phyloP scores from a whole-genome alignment of 2,888 invertebrate species.

The Mylabris sibirica region DNA sequence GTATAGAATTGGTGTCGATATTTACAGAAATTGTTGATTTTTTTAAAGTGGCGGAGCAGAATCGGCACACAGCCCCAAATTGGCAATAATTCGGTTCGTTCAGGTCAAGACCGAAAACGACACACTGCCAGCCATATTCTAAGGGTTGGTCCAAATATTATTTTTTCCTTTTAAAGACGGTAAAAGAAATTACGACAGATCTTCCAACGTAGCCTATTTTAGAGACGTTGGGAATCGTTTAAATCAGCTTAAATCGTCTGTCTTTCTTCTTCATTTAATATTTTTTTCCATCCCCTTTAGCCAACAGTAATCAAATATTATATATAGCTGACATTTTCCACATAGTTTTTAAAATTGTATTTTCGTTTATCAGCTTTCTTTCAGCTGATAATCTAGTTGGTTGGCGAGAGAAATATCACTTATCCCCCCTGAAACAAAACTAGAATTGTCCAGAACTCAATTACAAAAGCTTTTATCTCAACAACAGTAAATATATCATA shows the following conservation, averaged over 20 bases:
- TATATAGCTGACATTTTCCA: conserved; percentile 56
- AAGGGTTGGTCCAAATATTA: conserved; percentile 47
- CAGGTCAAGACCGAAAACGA: conserved; percentile 28
- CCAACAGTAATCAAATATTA: conserved; percentile 50
- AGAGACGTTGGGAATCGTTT: conserved; percentile 47
- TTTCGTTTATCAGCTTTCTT: conserved; percentile 51
- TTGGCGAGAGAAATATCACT: conserved; percentile 30
- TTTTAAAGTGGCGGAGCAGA: conserved; percentile 5
- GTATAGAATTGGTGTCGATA: not conserved
- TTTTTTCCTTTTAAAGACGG: conserved; percentile 37
- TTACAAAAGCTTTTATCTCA: conserved; percentile 29
- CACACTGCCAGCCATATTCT: conserved; percentile 51
- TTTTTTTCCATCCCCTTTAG: not conserved
- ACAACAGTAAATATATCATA: conserved; percentile 9
- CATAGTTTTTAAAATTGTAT: conserved; percentile 57
- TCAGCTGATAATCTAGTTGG: conserved; percentile 36
- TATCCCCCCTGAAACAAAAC: conserved; percentile 21
- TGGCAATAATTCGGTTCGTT: conserved; percentile 41
- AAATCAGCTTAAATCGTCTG: conserved; percentile 47
- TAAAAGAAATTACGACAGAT: conserved; percentile 33
- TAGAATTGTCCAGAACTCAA: conserved; percentile 23
- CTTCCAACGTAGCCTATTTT: conserved; percentile 44
- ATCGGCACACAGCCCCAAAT: conserved; percentile 37
- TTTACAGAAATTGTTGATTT: not conserved
- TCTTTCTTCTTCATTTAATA: too few relatives aligned